Evolutionary conservation across 2,888 invertebrate species (phyloP), one percentile per base, ranked within the genome.

Genomic region (Azorinus chamasolen): DNA sequence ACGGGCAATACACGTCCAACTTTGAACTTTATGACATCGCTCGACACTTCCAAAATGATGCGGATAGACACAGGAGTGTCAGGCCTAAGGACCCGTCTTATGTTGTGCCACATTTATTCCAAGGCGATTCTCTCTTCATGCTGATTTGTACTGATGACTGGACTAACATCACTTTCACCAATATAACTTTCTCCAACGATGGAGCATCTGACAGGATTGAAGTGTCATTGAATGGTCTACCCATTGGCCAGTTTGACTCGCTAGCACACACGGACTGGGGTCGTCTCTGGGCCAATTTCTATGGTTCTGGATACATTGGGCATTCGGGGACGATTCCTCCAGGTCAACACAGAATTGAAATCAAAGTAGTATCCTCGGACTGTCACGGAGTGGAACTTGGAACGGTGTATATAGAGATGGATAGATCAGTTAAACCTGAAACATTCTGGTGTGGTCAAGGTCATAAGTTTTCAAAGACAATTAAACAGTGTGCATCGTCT

Each of bases 141-240:
- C 25, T 55, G 8, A 27, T 83, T 27, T 74, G 74, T 22, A 25
- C 68, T 2, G 37, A 65, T 1, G 24, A 37, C 14, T 62, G 58
- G 37, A 75, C 63, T 6, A 69, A 53, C 45, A 54, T 87, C 10
- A 59, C 64, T 10, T 46, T 87, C 20, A 66, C 79, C 27, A 72
- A 82, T 41, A 66, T 87, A 2, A 65, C 70, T 10, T 85, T 77
- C 66, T 85, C 87, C 0, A 85, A 87, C 51, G 87, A 87, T 39
- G 87, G 87, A 20, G 73, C 62, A 1, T 39, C 64, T 10, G 84
- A 87, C 46, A 75, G 37, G 2, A 69, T 87, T 16, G 68, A 53
- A 4, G 61, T 87, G n/a, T 43, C 59, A 24, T 59, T 84, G n/a
- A 79, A 84, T 65, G 79, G 79, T 10, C 25, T 58, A 14, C 16